Conservation (phyloP, 1,140 invertebrate genomes). For the Euura lappo region DNA sequence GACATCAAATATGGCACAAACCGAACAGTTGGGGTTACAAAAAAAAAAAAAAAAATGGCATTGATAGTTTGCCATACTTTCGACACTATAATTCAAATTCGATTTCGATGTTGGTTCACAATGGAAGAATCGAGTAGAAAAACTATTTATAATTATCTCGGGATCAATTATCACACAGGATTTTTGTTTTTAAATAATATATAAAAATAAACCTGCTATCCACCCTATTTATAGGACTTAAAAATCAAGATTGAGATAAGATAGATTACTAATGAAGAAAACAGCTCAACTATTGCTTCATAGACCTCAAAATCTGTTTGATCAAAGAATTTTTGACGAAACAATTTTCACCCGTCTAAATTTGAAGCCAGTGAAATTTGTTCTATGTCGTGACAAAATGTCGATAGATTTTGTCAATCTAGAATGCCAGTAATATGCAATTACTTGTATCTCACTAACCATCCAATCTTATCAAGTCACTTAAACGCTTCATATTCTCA, state of each 20-base stretch:
- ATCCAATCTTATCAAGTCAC: conserved; percentile 4
- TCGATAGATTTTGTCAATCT: neutral
- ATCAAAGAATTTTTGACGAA: no score
- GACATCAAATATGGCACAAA: neutral
- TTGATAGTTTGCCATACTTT: neutral
- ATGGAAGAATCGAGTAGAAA: neutral
- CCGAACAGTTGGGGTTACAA: neutral
- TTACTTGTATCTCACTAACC: neutral
- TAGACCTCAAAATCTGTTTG: no score
- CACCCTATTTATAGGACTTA: neutral
- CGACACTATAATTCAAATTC: neutral
- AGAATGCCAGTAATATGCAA: neutral
- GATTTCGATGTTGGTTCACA: neutral
- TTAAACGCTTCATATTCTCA: neutral
- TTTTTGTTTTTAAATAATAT: neutral
- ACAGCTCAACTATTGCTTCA: no score
- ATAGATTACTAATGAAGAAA: no score
- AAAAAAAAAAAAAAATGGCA: neutral
- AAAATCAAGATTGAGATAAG: no score
- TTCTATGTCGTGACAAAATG: no score
- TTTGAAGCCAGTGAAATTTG: no score
- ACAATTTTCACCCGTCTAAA: no score
- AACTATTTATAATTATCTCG: neutral
- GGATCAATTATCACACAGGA: neutral
- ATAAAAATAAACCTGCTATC: neutral